These are phyloP conservation scores for Lampropteryx suffumata DNA, from an alignment of 2,888 invertebrate genomes.

Conservation along the genomic window DNA sequence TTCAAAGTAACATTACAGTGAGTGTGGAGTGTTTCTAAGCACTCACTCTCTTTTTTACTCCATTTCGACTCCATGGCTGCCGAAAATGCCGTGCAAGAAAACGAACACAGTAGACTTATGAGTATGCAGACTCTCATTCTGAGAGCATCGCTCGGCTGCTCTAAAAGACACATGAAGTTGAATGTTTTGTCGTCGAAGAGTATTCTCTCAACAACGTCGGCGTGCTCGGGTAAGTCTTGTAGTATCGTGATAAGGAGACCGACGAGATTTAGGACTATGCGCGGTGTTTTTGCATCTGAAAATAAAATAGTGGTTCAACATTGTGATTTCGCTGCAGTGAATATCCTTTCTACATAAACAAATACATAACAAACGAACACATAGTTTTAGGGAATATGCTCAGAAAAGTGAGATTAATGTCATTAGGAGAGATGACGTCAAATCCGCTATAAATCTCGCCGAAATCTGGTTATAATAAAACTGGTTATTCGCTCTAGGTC, in stretches of 20 bases:
- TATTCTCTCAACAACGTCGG: constrained; percentile 88
- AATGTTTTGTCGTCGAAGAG: constrained; percentile 79
- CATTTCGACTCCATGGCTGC: constrained; percentile 81
- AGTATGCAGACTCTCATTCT: constrained; percentile 87
- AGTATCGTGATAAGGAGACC: constrained; percentile 89
- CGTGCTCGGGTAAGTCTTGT: constrained; percentile 89
- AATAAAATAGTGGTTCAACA: constrained; percentile 1
- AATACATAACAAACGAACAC: no score
- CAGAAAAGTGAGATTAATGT: no score
- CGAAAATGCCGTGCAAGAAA: constrained; percentile 85
- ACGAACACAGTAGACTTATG: constrained; percentile 86
- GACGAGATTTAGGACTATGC: constrained; percentile 86
- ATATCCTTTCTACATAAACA: no score
- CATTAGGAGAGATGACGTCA: no score
- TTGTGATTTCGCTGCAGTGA: no score
- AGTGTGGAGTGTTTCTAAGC: constrained; percentile 83
- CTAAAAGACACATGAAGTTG: constrained; percentile 81
- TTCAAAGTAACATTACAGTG: constrained; percentile 85
- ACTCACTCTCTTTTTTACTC: constrained; percentile 82
- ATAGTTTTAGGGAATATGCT: no score
- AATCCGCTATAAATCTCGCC: no score
- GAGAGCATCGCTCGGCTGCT: constrained; percentile 81
- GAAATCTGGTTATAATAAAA: no score
- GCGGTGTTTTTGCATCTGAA: constrained; percentile 80
- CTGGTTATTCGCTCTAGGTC: no score